Base-by-base conservation (phyloP, 2,888 invertebrate genomes). In the Chelonus formosanus region DNA sequence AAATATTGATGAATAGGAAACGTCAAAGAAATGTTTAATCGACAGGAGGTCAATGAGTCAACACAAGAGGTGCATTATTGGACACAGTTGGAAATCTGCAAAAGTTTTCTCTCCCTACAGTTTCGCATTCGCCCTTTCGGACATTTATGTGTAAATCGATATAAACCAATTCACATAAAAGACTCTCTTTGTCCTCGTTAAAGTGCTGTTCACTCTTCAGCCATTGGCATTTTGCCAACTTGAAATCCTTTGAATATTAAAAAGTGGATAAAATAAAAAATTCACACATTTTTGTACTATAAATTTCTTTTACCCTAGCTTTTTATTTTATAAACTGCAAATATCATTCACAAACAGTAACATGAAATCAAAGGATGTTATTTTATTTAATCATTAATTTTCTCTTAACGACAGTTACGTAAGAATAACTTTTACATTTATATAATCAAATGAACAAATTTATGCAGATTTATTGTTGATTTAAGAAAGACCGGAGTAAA, bases 1-100 rank as follows among this genome's bases (percentile, higher is more conserved):
- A 48, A 48, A 20, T 34, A 61, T 50, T 8, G 53, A 43, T 52
- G 40, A 40, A 40, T 45, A 48, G 62, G 55, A 63, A 63, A 62
- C 54, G 61, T 43, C 10, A 34, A 45, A 62, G 67, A 63, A 59
- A 43, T 55, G 62, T 55, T 68, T 63, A 56, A 70, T 68, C 77
- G 68, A 70, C 70, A 70, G 77, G 77, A 75, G 76, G 76, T 68
- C 75, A 74, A 78, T 74, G 70, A 74, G 69, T 69, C 74, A 70
- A 78, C 78, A 77, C 70, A 75, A 70, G 69, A 73, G 73, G 73
- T 76, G 76, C 78, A 76, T 79, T 78, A 79, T 75, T 72, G 72
- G 68, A 68, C 72, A 68, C 73, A 59, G 66, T 67, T 68, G 70
- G 72, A 75, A 72, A 61, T 67, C 64, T 53, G 53, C 44, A 40